Conservation (phyloP, 1,140 invertebrate genomes). For the Theocolax elegans region DNA sequence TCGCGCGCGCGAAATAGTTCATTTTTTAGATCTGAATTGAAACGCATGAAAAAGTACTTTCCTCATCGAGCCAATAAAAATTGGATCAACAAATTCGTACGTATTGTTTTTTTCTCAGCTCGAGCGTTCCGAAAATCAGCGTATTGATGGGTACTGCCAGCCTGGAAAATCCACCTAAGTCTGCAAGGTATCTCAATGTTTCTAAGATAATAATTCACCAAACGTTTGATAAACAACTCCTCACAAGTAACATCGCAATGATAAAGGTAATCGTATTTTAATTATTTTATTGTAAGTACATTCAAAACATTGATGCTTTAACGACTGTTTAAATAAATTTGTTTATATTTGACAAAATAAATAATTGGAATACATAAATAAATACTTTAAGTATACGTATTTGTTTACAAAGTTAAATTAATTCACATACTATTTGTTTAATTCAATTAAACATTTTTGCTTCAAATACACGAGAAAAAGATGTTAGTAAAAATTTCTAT, state of each 20-base stretch:
- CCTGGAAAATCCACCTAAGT: neutral
- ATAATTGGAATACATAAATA: no score
- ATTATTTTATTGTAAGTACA: neutral
- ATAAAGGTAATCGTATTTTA: conserved; percentile 52
- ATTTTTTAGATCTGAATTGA: neutral
- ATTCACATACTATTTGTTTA: no score
- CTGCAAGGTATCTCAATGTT: conserved; percentile 39
- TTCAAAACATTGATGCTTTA: neutral
- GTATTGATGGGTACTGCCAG: conserved; percentile 17
- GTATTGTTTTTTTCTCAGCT: conserved; percentile 39
- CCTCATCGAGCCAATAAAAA: no score
- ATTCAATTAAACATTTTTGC: no score
- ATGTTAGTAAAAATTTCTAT: no score
- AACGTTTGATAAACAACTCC: conserved; percentile 47
- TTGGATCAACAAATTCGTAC: no score
- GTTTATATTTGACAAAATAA: no score
- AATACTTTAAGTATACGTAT: no score
- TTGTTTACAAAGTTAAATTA: no score
- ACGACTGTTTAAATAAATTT: no score
- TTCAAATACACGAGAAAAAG: no score
- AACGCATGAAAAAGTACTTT: no score
- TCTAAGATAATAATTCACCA: conserved; percentile 47
- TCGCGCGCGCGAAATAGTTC: neutral
- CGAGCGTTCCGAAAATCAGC: neutral
- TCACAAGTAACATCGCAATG: conserved; percentile 67